Evolutionary conservation across 2,888 invertebrate genomes (phyloP).

Genomic region (Sceliomorpha sp.): DNA sequence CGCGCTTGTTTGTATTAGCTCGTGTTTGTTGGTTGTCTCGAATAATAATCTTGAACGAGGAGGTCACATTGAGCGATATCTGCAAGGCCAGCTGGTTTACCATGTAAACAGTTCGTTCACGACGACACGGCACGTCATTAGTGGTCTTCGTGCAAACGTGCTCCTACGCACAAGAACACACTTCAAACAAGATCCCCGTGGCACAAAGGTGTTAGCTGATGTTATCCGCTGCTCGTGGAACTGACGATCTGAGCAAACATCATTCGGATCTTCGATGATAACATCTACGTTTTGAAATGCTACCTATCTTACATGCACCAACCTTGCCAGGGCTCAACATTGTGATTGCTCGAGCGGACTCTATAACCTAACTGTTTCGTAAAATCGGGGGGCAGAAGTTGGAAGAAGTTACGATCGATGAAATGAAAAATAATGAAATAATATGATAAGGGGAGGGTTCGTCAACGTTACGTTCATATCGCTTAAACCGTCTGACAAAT

Average conservation of each 20-base stretch:
- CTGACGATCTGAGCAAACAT: constrained; percentile 33
- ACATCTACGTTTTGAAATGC: constrained; percentile 29
- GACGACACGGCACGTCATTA: constrained; percentile 74
- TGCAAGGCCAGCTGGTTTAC: constrained; percentile 67
- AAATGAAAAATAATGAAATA: too few species aligned
- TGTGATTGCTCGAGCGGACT: too few species aligned
- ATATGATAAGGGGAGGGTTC: too few species aligned
- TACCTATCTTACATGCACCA: constrained; percentile 2
- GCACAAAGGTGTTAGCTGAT: constrained; percentile 53
- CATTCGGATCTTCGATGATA: constrained; percentile 23
- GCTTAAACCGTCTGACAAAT: too few species aligned
- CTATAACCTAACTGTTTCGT: too few species aligned
- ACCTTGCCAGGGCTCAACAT: too few species aligned
- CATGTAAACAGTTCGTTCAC: constrained; percentile 72
- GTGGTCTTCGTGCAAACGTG: constrained; percentile 67
- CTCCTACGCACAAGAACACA: constrained; percentile 45
- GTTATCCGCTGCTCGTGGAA: constrained; percentile 43
- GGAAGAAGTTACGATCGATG: too few species aligned
- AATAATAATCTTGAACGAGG: constrained; percentile 61
- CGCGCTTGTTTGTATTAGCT: constrained; percentile 47
- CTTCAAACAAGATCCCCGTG: constrained; percentile 38
- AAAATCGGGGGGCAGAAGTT: too few species aligned
- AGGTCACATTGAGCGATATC: constrained; percentile 52
- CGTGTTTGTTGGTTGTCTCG: constrained; percentile 53
- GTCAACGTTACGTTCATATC: too few species aligned